Evolutionary conservation across 2,888 invertebrate species (phyloP).

Genomic region (Tricholauxania praeusta): DNA sequence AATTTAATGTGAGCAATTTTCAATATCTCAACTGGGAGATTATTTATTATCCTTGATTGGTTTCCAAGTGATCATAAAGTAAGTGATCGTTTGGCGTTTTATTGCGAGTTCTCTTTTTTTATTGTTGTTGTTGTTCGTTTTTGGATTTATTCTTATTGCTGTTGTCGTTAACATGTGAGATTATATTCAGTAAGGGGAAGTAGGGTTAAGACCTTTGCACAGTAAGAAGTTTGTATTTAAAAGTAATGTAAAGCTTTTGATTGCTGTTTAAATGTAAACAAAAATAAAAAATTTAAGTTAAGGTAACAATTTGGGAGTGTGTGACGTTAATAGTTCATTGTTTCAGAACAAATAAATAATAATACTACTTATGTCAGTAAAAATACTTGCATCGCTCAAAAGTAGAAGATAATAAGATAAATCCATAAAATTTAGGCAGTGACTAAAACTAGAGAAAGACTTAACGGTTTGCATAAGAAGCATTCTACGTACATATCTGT

Average conservation of each 20-base stretch:
- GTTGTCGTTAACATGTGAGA: slow-evolving; percentile 53
- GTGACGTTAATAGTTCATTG: too few species aligned
- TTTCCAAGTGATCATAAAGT: slow-evolving; percentile 66
- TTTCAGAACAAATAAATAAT: too few species aligned
- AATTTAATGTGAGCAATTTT: slow-evolving; percentile 68
- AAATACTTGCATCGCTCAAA: too few species aligned
- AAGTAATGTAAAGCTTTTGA: background rate
- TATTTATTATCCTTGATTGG: slow-evolving; percentile 68
- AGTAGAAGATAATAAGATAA: too few species aligned
- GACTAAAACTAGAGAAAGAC: too few species aligned
- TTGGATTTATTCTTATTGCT: slow-evolving; percentile 38
- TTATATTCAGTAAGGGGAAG: slow-evolving; percentile 39
- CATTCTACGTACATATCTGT: too few species aligned
- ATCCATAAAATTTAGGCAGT: too few species aligned
- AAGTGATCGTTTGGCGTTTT: slow-evolving; percentile 58
- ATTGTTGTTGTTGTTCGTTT: slow-evolving; percentile 41
- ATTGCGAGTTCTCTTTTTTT: slow-evolving; percentile 39
- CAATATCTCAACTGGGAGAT: slow-evolving; percentile 64
- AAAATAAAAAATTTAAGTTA: background rate
- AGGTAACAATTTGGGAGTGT: background rate
- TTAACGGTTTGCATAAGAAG: too few species aligned
- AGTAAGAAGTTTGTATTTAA: slow-evolving; percentile 19
- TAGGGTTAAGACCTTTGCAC: slow-evolving; percentile 45
- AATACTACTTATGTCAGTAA: too few species aligned
- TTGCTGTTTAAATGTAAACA: background rate